phyloP scores from a whole-genome alignment of 1,140 invertebrate species.

The Octopus bimaculoides region DNA sequence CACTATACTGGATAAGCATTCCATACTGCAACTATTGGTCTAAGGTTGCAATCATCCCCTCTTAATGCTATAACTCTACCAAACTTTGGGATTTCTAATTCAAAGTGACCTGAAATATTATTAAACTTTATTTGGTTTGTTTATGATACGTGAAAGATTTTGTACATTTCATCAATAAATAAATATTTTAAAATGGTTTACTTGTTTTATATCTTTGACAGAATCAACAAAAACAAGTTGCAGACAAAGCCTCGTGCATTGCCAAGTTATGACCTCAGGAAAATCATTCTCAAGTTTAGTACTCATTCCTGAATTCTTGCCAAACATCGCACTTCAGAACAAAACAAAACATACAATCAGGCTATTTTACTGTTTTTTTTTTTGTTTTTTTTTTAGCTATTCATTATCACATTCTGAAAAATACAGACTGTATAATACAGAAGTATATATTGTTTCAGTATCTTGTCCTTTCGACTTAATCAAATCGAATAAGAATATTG shows the following conservation, averaged over 20 bases:
- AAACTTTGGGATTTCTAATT: background rate
- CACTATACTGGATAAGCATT: background rate
- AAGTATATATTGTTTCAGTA: background rate
- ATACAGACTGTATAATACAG: background rate
- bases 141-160: background rate
- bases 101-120: background rate
- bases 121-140: background rate
- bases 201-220: conserved; percentile 2
- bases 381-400: background rate
- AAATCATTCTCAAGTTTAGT: conserved; percentile 5
- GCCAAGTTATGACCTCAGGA: conserved; percentile 1
- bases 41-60: background rate
- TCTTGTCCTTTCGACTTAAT: conserved; percentile 1
- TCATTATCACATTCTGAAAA: background rate
- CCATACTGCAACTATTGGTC: conserved; percentile 6
- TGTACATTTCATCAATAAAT: background rate
- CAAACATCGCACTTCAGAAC: background rate
- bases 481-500: background rate
- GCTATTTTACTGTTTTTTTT: no score
- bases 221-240: background rate
- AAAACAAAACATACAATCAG: background rate
- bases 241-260: background rate
- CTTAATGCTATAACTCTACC: background rate
- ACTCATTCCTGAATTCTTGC: conserved; percentile 1
- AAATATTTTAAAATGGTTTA: background rate